These are phyloP conservation scores for Planococcus citri DNA, from an alignment of 1,140 invertebrate genomes.

Conservation along the genomic window DNA sequence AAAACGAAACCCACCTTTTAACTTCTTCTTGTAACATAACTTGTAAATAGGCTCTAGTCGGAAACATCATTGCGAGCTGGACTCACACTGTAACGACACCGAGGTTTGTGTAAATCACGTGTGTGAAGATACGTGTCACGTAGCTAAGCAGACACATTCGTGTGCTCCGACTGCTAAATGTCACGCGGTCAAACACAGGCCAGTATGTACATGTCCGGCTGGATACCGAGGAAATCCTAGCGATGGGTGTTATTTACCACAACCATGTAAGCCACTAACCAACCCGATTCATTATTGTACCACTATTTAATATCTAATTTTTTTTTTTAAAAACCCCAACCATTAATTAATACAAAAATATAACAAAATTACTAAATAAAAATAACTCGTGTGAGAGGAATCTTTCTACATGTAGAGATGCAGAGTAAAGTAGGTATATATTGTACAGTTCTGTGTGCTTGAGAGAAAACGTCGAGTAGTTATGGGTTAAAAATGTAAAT, in stretches of 20 bases:
- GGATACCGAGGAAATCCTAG: conserved; percentile 62
- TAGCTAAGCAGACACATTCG: conserved; percentile 44
- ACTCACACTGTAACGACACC: conserved; percentile 57
- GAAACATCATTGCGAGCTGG: conserved; percentile 54
- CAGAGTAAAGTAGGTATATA: too few relatives aligned
- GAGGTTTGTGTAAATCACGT: conserved; percentile 59
- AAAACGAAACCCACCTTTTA: conserved; percentile 10
- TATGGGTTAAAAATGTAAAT: too few relatives aligned
- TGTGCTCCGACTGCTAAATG: conserved; percentile 56
- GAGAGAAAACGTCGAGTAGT: too few relatives aligned
- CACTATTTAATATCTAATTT: background rate
- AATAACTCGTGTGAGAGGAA: too few relatives aligned
- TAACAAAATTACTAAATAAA: background rate
- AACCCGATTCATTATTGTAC: background rate
- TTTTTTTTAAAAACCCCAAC: background rate
- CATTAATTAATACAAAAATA: background rate
- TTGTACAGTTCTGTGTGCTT: too few relatives aligned
- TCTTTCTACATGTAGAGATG: too few relatives aligned
- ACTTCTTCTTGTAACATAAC: conserved; percentile 22
- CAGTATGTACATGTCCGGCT: conserved; percentile 59
- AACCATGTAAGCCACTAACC: conserved; percentile 53
- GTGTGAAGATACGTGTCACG: conserved; percentile 59
- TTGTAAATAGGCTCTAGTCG: conserved; percentile 44
- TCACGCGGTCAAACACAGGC: conserved; percentile 56
- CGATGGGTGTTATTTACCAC: conserved; percentile 51